phyloP scores from a whole-genome alignment of 2,888 invertebrate genomes.

The Torymus aiolomorphi region DNA sequence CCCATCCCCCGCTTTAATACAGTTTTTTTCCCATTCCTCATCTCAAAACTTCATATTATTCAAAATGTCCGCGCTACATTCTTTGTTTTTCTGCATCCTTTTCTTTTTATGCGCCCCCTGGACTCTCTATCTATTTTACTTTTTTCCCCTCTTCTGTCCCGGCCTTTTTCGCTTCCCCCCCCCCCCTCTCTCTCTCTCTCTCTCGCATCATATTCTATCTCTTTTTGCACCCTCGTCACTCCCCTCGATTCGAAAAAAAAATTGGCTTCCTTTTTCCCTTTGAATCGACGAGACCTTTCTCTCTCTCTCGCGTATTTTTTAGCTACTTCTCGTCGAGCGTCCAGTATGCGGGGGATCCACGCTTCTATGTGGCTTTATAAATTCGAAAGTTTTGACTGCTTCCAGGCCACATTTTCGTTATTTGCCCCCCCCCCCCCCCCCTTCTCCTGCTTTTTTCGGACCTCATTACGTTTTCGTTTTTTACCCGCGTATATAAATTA shows the following conservation, averaged over 20 bases:
- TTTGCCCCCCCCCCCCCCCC: background rate
- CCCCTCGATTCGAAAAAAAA: constrained; percentile 52
- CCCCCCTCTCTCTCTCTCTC: constrained; percentile 17
- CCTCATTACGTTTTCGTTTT: background rate
- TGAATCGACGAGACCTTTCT: constrained; percentile 41
- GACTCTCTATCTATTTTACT: constrained; percentile 39
- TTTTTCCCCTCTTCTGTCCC: constrained; percentile 34
- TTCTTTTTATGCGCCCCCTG: constrained; percentile 23
- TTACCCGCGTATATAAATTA: background rate
- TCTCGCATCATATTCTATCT: constrained; percentile 38
- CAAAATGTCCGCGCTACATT: constrained; percentile 42
- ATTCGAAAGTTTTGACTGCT: constrained; percentile 24
- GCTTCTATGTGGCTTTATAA: constrained; percentile 27
- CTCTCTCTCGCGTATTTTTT: constrained; percentile 28
- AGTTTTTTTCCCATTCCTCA: constrained; percentile 16
- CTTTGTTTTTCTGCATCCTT: constrained; percentile 48
- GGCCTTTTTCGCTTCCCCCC: constrained; percentile 18
- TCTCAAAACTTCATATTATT: constrained; percentile 46
- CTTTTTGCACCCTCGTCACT: constrained; percentile 48
- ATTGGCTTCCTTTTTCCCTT: constrained; percentile 50
- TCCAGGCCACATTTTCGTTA: background rate
- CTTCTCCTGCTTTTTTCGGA: background rate
- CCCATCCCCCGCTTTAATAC: constrained; percentile 19
- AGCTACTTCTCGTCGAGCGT: constrained; percentile 35
- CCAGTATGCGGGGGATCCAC: background rate